Evolutionary conservation across 2,113 vertebrate genomes (phyloP), one percentile per base, ranked within the genome.

Genomic region (Zapus hudsonius): DNA sequence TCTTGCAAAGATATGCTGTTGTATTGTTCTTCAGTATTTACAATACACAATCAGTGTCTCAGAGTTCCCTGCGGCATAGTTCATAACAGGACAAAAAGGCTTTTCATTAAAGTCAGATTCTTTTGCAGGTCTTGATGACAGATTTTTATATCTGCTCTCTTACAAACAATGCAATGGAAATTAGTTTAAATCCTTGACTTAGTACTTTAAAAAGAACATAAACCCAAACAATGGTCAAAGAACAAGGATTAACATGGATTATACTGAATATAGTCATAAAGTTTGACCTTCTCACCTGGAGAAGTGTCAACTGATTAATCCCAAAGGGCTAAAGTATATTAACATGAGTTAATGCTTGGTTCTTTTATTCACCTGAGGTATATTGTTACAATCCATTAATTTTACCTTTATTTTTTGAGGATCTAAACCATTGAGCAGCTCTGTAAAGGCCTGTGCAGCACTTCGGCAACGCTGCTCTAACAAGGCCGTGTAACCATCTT

Each of bases 361-460:
- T 80, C 36, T 40, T 44, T 20, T 47, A 5, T 25, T 61, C 38
- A n/a, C 7, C n/a, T 59, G 59, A 69, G 63, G 40, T 1, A 1
- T 0, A 13, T 3, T 2, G 57, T 25, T 8, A 67, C 0, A 20
- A n/a, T 3, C 2, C 0, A 1, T 12, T 2, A 0, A 23, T 8
- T 92, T 83, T 97, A 99, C 99, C 99, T 98, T 96, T 19, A 97
- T 78, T 4, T 97, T 93, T 25, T 64, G 90, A 3, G 94, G 93
- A 67, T 97, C 97, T 44, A 99, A 19, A 5, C 98, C 69, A 4
- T 67, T 82, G 29, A 99, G 96, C 22, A 99, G 95, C 2, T 97
- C 96, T 7, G 97, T 97, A 70, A 99, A 99, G 31, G 98, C 98
- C 47, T 98, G 97, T 1, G 98, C 98, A 0, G 99, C 99, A 0